A percentile compares a stretch with the other conserved stretches of the same genome.
Evolutionary conservation across 2,797 vertebrate species (phyloP).

Genomic region (Gephyroberyx darwinii): DNA sequence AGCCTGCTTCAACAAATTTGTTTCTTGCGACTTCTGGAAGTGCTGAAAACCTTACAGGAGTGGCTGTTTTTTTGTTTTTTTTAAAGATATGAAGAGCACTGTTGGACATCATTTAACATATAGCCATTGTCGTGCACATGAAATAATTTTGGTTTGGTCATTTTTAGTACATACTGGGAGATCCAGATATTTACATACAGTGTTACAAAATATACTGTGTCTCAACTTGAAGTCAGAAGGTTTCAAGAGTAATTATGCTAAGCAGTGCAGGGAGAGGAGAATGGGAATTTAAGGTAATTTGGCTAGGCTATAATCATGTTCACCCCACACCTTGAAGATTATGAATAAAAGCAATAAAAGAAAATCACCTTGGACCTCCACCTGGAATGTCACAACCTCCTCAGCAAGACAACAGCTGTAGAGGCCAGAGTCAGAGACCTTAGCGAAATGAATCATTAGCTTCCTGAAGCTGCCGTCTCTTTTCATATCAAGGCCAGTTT

Average conservation of each 20-base stretch:
- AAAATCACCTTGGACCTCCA: slow-evolving; percentile 82
- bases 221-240: neutral
- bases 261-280: neutral
- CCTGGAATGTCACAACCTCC: slow-evolving; percentile 77
- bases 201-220: slow-evolving; percentile 1
- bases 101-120: slow-evolving; percentile 37
- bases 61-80: slow-evolving; percentile 62
- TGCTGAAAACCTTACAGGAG: slow-evolving; percentile 77
- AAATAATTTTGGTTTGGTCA: slow-evolving; percentile 6
- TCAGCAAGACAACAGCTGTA: slow-evolving; percentile 79
- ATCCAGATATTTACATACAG: slow-evolving; percentile 1
- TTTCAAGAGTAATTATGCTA: slow-evolving; percentile 3
- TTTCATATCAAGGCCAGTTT: slow-evolving; percentile 81
- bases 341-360: slow-evolving; percentile 27
- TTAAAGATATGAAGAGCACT: slow-evolving; percentile 55
- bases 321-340: slow-evolving; percentile 18
- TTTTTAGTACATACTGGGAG: neutral
- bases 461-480: slow-evolving; percentile 73
- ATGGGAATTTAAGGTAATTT: neutral
- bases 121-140: slow-evolving; percentile 8
- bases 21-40: slow-evolving; percentile 78
- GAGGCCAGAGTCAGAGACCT: slow-evolving; percentile 78
- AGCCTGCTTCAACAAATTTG: slow-evolving; percentile 80
- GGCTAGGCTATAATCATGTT: neutral
- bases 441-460: slow-evolving; percentile 79